A percentile compares a stretch with the other conserved stretches of the same genome.
Evolutionary conservation across 53 echinoderm and acorn worm species (phyloP).

Genomic region (Hippasteria phrygiana): DNA sequence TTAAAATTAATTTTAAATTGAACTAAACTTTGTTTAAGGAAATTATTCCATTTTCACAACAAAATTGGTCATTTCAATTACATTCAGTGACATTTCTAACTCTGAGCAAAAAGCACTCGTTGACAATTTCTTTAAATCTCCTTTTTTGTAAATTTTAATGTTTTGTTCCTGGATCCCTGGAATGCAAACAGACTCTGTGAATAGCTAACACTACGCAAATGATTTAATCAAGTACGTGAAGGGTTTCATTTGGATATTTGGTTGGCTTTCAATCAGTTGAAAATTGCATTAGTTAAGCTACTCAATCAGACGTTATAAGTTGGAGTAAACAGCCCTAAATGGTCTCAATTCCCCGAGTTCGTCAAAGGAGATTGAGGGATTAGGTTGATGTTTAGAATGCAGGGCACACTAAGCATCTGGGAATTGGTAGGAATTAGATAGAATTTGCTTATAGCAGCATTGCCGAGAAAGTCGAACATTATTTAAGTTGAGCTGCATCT

Average conservation of each 20-base stretch:
- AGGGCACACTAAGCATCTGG: not conserved
- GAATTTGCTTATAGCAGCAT: not conserved
- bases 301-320: not conserved
- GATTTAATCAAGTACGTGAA: not conserved
- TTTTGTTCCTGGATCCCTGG: not conserved
- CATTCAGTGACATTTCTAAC: no score
- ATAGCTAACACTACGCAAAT: not conserved
- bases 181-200: not conserved
- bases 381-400: not conserved
- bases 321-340: not conserved
- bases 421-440: not conserved
- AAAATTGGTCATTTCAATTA: no score
- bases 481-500: no score
- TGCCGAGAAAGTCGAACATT: not conserved
- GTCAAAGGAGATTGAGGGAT: constrained; percentile 32
- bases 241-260: constrained; percentile 23
- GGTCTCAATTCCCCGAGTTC: constrained; percentile 1
- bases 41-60: no score
- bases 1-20: no score
- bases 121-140: no score
- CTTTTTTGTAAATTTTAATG: no score
- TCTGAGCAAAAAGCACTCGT: no score
- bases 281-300: constrained; percentile 25
- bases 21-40: no score
- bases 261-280: constrained; percentile 9